Conservation (phyloP, 2,888 invertebrate genomes). For the Strigamia maritima region DNA sequence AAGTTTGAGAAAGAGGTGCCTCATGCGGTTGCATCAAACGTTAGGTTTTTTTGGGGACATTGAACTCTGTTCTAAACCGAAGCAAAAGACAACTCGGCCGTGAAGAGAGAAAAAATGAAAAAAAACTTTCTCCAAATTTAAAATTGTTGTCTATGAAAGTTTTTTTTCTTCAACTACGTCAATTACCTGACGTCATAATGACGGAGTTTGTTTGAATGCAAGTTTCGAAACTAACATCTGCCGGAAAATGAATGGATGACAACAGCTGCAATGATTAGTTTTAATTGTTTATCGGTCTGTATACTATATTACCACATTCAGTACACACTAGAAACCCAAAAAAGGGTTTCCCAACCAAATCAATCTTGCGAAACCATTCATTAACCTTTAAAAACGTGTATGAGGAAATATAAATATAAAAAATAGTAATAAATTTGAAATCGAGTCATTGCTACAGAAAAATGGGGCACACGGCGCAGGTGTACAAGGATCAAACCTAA, state of each 20-base stretch:
- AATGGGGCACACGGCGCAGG: neutral
- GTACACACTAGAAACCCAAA: slow-evolving; percentile 22
- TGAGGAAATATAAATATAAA: neutral
- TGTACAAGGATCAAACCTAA: neutral
- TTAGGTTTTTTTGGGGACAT: neutral
- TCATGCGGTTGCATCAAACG: neutral
- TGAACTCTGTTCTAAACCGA: slow-evolving; percentile 9
- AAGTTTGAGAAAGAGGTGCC: too few species aligned
- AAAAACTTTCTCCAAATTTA: neutral
- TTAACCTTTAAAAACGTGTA: neutral
- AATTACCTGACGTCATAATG: slow-evolving; percentile 34
- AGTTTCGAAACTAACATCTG: slow-evolving; percentile 21
- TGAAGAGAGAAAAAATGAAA: neutral
- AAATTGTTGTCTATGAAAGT: neutral
- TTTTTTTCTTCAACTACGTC: neutral
- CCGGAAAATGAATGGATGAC: slow-evolving; percentile 25
- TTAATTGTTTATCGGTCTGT: slow-evolving; percentile 19
- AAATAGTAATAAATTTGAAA: neutral
- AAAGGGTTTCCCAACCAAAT: slow-evolving; percentile 21
- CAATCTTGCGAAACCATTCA: slow-evolving; percentile 26
- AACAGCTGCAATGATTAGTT: slow-evolving; percentile 32
- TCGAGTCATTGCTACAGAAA: neutral
- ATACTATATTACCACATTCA: neutral
- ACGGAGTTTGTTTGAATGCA: slow-evolving; percentile 18
- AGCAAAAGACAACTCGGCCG: neutral